Evolutionary conservation across 2,888 invertebrate species (phyloP), one percentile per base, ranked within the genome.

Genomic region (Acrobasis consociella): DNA sequence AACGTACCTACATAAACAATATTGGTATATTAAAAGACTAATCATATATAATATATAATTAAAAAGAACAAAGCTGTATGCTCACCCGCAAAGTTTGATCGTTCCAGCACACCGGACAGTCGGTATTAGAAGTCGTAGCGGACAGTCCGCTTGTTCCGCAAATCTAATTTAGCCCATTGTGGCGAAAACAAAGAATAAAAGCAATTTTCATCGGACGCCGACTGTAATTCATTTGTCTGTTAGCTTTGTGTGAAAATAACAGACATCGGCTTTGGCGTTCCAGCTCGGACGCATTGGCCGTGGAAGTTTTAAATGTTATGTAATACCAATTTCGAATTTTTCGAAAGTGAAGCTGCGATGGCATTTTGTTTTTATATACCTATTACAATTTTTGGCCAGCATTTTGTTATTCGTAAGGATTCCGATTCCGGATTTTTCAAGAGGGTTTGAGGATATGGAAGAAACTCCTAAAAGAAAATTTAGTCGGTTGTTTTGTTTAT

Each of bases 141-240:
- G 42, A 42, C 56, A 42, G 56, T 56, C 56, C 56, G 56, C 56
- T 56, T 46, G 55, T 42, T 16, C 49, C 46, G 37, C 59, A 59
- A 59, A 59, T 59, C 59, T 59, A 59, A 59, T 50, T 50, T 50
- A 59, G 59, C 49, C 59, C 59, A 59, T 59, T 49, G 59, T 50
- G 49, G 60, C 60, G 60, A 42, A 60, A 60, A 60, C 60, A 60
- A 60, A 51, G 60, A 60, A 60, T 60, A 60, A 60, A 60, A 56
- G 51, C 51, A 60, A 60, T 60, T 60, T 52, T 51, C 59, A 42
- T 51, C 60, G 39, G 60, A 50, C 39, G 59, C 51, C 56, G 15
- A 56, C 56, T 60, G 60, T 60, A 60, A 60, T 51, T 60, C 60
- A 60, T 60, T 60, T 60, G 60, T 60, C 60, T 52, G 59, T 60